Base-by-base conservation (phyloP, 2,888 invertebrate genomes). In the Mantis religiosa region DNA sequence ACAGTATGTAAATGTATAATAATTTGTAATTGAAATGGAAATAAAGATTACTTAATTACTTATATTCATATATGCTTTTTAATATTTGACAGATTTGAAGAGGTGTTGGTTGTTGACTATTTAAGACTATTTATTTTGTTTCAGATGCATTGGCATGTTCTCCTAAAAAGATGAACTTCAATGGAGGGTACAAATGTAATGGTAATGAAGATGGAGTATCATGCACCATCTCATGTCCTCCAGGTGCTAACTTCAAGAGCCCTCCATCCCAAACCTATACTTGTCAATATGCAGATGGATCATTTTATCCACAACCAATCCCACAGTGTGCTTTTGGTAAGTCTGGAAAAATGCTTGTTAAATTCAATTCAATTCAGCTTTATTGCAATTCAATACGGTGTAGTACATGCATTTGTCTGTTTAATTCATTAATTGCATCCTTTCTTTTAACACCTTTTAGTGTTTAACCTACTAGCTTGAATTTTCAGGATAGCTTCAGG, bases 181-280 rank as follows among this genome's bases (percentile, higher is more conserved):
- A 97, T 93, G 98, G 97, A 25, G 96, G 95, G 28, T 97, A 96
- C 93, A 95, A 95, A 82, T 98, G 98, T 92, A 94, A 94, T 1
- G 96, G 96, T 2, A 94, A 95, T 91, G 93, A 93, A 9, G 94
- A 95, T 82, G 92, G 93, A 54, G 95, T 96, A 90, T 94, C 94
- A 7, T 98, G 98, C 92, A 93, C 93, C 2, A 92, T 98, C 14
- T 93, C 92, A 7, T 98, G 98, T 91, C 96, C 97, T 0, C 91
- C 93, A 0, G 96, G 96, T 0, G 93, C 96, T 25, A 92, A 94
- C 28, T 96, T 96, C 91, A 95, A 95, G 90, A 94, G 94, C 8
- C 93, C 95, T 0, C 94, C 96, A 0, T 95, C 95, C 0, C 92
- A 94, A 0, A 90, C 94, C 1, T 97, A 97, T 92, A 94, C 94